Percentiles rank a stretch among this genome's conserved stretches.
These are phyloP conservation scores for Girardinus metallicus DNA, from an alignment of 2,797 vertebrate species.

Conservation along the genomic window DNA sequence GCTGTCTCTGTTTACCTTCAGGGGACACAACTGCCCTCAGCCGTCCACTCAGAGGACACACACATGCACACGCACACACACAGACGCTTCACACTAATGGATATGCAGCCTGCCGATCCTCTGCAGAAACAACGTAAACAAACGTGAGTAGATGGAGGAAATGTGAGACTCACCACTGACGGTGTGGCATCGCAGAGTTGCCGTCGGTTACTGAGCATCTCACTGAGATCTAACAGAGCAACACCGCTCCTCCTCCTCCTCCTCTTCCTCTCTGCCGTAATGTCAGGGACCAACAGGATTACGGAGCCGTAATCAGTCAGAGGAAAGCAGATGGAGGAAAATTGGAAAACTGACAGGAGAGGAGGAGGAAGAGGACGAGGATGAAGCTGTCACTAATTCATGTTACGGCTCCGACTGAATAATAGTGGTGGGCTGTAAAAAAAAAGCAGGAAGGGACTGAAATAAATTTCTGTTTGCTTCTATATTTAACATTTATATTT, in stretches of 20 bases:
- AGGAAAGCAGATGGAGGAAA: slow-evolving; percentile 16
- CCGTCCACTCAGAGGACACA: neutral
- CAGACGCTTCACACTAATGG: neutral
- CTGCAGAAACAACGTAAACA: slow-evolving; percentile 1
- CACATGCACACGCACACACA: neutral
- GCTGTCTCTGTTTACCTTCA: neutral
- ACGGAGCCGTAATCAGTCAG: slow-evolving; percentile 30
- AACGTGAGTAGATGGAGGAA: slow-evolving; percentile 18
- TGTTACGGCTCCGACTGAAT: neutral
- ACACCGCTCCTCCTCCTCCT: neutral
- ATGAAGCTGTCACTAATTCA: neutral
- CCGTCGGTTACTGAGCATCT: slow-evolving; percentile 64
- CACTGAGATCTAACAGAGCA: slow-evolving; percentile 28
- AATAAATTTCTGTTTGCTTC: neutral
- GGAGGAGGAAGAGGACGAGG: slow-evolving; percentile 1
- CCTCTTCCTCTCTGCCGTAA: slow-evolving; percentile 7
- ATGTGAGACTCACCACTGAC: slow-evolving; percentile 65
- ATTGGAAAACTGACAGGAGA: neutral
- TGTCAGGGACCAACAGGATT: slow-evolving; percentile 45
- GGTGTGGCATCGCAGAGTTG: slow-evolving; percentile 59
- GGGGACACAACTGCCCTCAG: neutral
- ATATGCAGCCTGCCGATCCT: neutral
- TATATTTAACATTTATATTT: neutral
- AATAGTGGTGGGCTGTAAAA: neutral
- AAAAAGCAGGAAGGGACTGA: neutral